Conservation (phyloP, 2,797 vertebrate genomes). For the Brachyalestes nurse region DNA sequence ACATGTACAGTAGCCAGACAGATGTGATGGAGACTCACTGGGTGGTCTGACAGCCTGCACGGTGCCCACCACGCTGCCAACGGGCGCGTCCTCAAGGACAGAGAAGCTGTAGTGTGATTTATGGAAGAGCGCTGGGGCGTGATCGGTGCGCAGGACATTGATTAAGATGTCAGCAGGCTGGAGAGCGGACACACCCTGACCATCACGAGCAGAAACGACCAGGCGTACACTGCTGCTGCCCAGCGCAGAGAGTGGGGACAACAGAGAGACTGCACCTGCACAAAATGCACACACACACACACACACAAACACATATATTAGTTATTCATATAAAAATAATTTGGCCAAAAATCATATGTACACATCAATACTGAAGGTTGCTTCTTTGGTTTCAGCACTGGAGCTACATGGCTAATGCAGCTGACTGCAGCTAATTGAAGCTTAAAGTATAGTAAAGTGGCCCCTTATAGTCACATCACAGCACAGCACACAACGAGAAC, state of each 20-base stretch:
- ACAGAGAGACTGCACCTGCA: constrained; percentile 85
- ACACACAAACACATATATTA: neutral
- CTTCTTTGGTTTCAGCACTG: too few species aligned
- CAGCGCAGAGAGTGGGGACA: constrained; percentile 81
- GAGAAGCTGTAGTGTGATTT: constrained; percentile 83
- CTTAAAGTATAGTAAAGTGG: too few species aligned
- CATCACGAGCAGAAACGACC: constrained; percentile 82
- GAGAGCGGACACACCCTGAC: constrained; percentile 78
- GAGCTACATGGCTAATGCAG: too few species aligned
- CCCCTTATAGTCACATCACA: too few species aligned
- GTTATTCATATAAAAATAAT: too few species aligned
- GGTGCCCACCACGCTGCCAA: constrained; percentile 79
- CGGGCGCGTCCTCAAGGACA: constrained; percentile 81
- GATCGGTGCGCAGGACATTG: constrained; percentile 77
- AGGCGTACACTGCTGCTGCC: constrained; percentile 75
- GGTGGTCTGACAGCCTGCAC: constrained; percentile 80
- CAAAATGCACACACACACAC: neutral
- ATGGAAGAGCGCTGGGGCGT: constrained; percentile 85
- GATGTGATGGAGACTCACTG: constrained; percentile 74
- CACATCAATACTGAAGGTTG: too few species aligned
- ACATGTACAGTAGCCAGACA: neutral
- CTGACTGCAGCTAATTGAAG: too few species aligned
- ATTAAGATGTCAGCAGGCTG: constrained; percentile 83
- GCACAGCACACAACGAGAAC: too few species aligned
- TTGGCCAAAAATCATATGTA: too few species aligned